Conservation (phyloP, 2,888 invertebrate species). For the Oscheius sp. region DNA sequence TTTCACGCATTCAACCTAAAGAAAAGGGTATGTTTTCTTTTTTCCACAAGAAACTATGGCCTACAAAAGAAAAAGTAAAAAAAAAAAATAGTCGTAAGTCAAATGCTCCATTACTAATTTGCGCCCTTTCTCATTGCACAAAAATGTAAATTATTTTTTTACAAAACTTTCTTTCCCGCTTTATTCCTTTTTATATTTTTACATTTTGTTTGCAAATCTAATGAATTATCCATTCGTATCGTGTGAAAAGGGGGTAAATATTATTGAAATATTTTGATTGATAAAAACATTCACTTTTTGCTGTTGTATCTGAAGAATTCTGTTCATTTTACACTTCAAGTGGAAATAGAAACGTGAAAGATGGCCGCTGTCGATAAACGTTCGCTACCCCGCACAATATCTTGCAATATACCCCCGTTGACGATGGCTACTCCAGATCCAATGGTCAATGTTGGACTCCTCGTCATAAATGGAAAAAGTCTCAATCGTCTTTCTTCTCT, state of each 20-base stretch:
- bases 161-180: background rate
- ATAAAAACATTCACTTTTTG: too few species aligned
- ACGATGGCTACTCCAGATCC: constrained; percentile 27
- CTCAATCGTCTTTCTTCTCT: constrained; percentile 35
- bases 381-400: background rate
- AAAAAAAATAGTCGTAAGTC: too few species aligned
- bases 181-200: background rate
- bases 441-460: constrained; percentile 37
- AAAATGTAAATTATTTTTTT: background rate
- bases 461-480: constrained; percentile 38
- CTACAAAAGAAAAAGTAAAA: too few species aligned
- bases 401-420: background rate
- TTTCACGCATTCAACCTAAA: constrained; percentile 15
- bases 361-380: constrained; percentile 27
- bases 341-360: too few species aligned
- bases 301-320: too few species aligned
- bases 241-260: too few species aligned
- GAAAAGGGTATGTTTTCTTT: constrained; percentile 11
- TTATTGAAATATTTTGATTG: too few species aligned
- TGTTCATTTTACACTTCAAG: too few species aligned
- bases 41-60: too few species aligned
- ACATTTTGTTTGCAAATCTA: background rate
- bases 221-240: too few species aligned
- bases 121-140: background rate
- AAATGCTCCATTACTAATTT: too few species aligned